Percentiles rank a stretch among this genome's conserved stretches.
phyloP scores from a whole-genome alignment of 2,113 vertebrate species.

The Anas platyrhynchos region DNA sequence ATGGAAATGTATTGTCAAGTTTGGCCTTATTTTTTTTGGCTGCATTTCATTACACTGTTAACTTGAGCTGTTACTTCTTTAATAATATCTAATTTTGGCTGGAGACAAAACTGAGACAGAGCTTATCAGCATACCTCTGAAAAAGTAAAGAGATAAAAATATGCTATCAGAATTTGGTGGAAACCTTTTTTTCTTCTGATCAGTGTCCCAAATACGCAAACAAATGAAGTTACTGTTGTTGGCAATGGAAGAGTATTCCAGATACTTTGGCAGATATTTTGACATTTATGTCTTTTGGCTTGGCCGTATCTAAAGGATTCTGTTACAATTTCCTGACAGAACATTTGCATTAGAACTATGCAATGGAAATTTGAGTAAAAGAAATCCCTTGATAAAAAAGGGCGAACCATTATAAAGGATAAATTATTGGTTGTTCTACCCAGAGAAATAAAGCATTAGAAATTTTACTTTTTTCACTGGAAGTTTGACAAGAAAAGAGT shows the following conservation, averaged over 20 bases:
- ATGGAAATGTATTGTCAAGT: not conserved
- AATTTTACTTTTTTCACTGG: not conserved
- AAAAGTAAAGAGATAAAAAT: not conserved
- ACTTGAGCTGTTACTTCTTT: not conserved
- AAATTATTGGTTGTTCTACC: not conserved
- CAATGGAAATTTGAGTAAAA: conserved; percentile 10
- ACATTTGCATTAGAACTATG: not conserved
- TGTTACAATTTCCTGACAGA: not conserved
- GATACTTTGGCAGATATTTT: not conserved
- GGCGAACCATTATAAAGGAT: not conserved
- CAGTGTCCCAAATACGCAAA: not conserved
- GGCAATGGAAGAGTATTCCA: not conserved
- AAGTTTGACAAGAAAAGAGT: not conserved
- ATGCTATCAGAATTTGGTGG: not conserved
- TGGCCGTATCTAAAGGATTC: not conserved
- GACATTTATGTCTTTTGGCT: not conserved
- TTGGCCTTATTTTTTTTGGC: not conserved
- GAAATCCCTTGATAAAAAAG: not conserved
- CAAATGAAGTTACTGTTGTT: not conserved
- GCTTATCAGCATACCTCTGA: not conserved
- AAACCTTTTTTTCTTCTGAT: not conserved
- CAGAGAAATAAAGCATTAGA: not conserved
- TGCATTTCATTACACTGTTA: not conserved
- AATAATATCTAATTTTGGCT: not conserved
- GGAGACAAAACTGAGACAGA: not conserved